Evolutionary conservation across 2,113 vertebrate genomes (phyloP).

Genomic region (Elanoides forficatus): DNA sequence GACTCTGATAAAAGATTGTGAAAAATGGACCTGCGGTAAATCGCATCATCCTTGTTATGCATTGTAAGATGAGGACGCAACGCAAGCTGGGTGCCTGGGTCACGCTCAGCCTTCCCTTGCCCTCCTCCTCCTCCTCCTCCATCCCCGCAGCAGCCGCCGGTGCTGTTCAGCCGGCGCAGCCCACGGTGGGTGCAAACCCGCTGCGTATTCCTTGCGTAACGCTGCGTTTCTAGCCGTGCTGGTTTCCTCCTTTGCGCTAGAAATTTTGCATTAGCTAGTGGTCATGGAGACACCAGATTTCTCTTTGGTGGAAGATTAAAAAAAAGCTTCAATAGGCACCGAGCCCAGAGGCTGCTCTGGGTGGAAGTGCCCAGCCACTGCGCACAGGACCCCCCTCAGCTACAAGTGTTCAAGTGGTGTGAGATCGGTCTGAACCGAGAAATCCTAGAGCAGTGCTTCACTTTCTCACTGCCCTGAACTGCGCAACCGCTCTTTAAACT

Average conservation of each 20-base stretch:
- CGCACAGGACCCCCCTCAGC: background rate
- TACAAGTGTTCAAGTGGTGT: too few relatives aligned
- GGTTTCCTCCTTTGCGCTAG: background rate
- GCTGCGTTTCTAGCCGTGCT: accelerated
- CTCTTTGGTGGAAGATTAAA: background rate
- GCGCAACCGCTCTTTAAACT: background rate
- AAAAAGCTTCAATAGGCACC: background rate
- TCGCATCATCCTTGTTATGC: background rate
- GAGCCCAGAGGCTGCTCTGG: background rate
- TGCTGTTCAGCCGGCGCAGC: background rate
- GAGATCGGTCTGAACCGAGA: background rate
- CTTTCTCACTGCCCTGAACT: background rate
- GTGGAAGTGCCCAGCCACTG: background rate
- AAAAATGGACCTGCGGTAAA: background rate
- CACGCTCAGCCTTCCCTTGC: background rate
- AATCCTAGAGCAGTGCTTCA: background rate
- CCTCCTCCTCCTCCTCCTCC: background rate
- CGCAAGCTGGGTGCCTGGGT: accelerated
- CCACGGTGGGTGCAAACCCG: accelerated
- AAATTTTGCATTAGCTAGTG: background rate
- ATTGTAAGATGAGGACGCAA: background rate
- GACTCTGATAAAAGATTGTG: background rate
- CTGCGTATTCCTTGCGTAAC: accelerated
- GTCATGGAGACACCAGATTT: background rate
- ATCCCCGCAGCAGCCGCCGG: background rate